Evolutionary conservation across 2,888 invertebrate genomes (phyloP).

Genomic region (Leptinotarsa rubiginosa): DNA sequence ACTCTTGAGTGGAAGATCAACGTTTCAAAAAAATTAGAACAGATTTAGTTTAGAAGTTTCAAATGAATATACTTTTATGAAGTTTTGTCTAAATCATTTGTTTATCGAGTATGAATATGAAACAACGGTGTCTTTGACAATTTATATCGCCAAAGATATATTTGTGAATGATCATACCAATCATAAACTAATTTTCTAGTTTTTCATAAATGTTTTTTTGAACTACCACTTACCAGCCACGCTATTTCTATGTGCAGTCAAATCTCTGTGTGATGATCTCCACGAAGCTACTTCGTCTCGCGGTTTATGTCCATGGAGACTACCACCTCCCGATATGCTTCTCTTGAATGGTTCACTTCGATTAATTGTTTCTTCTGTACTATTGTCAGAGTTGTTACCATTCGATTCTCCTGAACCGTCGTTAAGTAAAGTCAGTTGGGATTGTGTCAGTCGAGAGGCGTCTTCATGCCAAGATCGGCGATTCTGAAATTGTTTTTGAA

Average conservation of each 20-base stretch:
- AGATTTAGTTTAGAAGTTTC: too few species aligned
- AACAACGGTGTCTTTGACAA: too few species aligned
- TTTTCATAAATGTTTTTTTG: too few species aligned
- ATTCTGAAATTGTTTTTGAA: slow-evolving; percentile 72
- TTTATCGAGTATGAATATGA: too few species aligned
- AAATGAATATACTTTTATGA: too few species aligned
- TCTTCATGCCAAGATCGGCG: slow-evolving; percentile 81
- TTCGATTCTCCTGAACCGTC: slow-evolving; percentile 74
- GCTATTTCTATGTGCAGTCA: slow-evolving; percentile 60
- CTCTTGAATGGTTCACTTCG: slow-evolving; percentile 53
- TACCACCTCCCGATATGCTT: slow-evolving; percentile 49
- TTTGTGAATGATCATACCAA: too few species aligned
- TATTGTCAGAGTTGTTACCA: slow-evolving; percentile 83
- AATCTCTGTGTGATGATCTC: slow-evolving; percentile 59
- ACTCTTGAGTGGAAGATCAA: too few species aligned
- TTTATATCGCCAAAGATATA: too few species aligned
- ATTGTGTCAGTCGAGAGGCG: slow-evolving; percentile 70
- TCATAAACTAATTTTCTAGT: too few species aligned
- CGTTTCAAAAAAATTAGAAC: too few species aligned
- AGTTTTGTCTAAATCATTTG: too few species aligned
- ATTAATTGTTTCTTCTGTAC: slow-evolving; percentile 71
- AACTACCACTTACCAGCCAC: slow-evolving; percentile 55
- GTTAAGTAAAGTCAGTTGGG: slow-evolving; percentile 74
- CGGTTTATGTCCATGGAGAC: slow-evolving; percentile 62
- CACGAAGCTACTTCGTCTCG: slow-evolving; percentile 63